Base-by-base conservation (phyloP, 2,797 vertebrate genomes). In the Sebastes aleutianus region DNA sequence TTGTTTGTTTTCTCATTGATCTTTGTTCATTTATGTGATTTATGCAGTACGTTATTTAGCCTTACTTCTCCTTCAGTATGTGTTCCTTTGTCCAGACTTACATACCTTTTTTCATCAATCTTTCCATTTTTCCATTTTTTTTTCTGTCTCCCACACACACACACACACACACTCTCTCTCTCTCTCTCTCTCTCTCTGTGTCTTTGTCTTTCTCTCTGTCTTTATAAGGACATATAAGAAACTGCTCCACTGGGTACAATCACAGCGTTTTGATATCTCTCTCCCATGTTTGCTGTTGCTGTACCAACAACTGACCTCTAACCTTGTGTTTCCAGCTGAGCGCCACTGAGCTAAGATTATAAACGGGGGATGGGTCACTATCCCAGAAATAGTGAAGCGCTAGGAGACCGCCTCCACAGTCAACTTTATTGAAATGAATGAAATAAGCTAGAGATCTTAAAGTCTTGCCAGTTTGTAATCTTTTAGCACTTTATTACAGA, bases 211-310 rank as follows among this genome's bases (percentile, higher is more conserved):
- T 39, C 12, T 39, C 36, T 13, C 12, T 87, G 64, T 88, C 91
- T 94, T 91, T 93, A 94, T 94, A 94, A 88, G 93, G 93, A 74
- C 84, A 91, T 91, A 79, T 74, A 34, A 87, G 76, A 85, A 84
- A 79, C 62, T 53, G 76, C 71, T 91, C 87, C 68, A 53, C 88
- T 74, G 85, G 89, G 89, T 86, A 74, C 57, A 86, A 87, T 87
- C 76, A 32, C 24, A 78, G 59, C 47, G 80, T 90, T 92, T 88
- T 83, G 79, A 87, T 83, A 20, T 91, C 68, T 47, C 20, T 82
- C 62, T 79, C 85, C 64, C 66, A 79, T 88, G 78, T 90, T 90
- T 86, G 74, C 79, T 0, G 61, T 92, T 88, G 80, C 85, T 90
- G 74, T 81, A 88, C 89, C 85, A 88, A 88, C 90, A 87, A 58